phyloP scores from a whole-genome alignment of 2,113 vertebrate species.

The Oceanites oceanicus region DNA sequence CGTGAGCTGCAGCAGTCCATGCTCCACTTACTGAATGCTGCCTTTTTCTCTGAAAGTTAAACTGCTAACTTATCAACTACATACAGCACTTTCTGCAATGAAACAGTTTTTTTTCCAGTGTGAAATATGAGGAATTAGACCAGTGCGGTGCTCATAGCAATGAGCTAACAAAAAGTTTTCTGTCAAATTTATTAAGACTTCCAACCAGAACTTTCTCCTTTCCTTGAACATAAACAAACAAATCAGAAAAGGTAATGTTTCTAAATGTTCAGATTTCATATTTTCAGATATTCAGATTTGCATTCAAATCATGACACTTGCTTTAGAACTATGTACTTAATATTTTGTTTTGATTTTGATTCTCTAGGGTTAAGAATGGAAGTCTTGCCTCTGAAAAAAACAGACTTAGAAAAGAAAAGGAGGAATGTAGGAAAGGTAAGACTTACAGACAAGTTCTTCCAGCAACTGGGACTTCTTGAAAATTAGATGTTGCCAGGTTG shows the following conservation, averaged over 20 bases:
- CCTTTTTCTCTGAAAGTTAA: not conserved
- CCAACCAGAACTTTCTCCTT: not conserved
- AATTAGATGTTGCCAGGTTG: not conserved
- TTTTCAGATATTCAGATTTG: not conserved
- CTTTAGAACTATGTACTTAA: not conserved
- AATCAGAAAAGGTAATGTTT: not conserved
- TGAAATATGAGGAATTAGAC: not conserved
- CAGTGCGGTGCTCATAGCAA: not conserved
- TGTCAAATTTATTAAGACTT: not conserved
- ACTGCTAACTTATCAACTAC: not conserved
- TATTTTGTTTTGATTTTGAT: not conserved
- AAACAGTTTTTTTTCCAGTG: not conserved
- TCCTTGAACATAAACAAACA: not conserved
- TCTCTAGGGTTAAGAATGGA: not conserved
- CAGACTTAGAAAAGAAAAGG: fast-evolving
- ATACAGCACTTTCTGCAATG: not conserved
- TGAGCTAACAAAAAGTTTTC: not conserved
- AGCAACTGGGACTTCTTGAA: not conserved
- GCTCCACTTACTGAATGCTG: not conserved
- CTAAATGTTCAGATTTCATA: not conserved
- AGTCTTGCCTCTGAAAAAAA: not conserved
- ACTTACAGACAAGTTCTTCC: not conserved
- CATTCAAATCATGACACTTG: not conserved
- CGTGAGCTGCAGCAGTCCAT: not conserved
- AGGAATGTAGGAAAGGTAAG: not conserved